Base-by-base conservation (phyloP, 1,140 invertebrate species). In the Parasteatoda tepidariorum region DNA sequence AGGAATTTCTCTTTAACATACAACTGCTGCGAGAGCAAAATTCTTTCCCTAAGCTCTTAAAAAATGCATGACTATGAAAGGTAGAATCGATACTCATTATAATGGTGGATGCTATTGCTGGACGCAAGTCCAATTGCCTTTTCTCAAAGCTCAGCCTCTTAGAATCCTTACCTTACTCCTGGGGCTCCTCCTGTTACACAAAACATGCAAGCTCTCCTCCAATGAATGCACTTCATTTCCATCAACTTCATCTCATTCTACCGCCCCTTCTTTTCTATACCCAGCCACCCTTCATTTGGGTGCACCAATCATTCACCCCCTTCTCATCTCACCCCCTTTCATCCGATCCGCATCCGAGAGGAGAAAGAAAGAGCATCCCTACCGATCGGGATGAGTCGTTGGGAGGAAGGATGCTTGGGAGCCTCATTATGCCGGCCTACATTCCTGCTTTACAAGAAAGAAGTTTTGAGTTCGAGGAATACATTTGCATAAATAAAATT, bases 1-100 rank as follows among this genome's bases (percentile, higher is more conserved):
- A 70, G 67, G 75, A 41, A 62, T 71, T 48, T 33, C 30, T 71
- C 78, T 61, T 18, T 11, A 55, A 22, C 28, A 38, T 18, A 22
- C 54, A 28, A n/a, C 55, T 64, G 38, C 55, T 74, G n/a, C 22
- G 31, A 26, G 61, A 66, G 38, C 41, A 64, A 70, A 57, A 71
- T 82, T 82, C 64, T 82, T 82, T 70, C 54, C 62, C 33, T 15
- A 22, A n/a, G 33, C 38, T 82, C 66, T 82, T 82, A 82, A 82
- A 82, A 82, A 82, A 82, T 82, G 78, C 78, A 82, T 34, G 33
- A 68, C 31, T 38, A 59, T 38, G 26, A 48, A 78, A 48, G 57
- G 30, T 9, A 7, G 55, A 82, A 82, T 82, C 78, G 57, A 82
- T 82, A 59, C 67, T 82, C 67, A 82, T 82, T 82, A 82, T 82